Evolutionary conservation across 2,113 vertebrate species (phyloP).

Genomic region (Psettodes erumei): DNA sequence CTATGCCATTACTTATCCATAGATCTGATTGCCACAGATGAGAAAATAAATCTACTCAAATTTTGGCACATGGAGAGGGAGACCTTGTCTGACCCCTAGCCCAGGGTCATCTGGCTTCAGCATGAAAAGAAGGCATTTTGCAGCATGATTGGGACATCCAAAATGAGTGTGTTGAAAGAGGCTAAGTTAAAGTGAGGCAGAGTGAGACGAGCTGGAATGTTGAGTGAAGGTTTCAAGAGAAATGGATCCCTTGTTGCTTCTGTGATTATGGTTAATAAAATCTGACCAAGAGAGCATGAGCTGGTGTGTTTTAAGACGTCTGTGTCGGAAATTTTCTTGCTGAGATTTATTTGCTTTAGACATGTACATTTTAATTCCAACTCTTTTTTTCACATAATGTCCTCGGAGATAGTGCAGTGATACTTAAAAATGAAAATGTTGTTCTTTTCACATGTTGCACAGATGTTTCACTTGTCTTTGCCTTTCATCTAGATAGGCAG

Average conservation of each 20-base stretch:
- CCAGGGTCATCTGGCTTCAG: conserved; percentile 36
- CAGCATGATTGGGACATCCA: conserved; percentile 13
- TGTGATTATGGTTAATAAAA: conserved; percentile 72
- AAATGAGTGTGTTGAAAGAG: conserved; percentile 32
- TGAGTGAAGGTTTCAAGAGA: conserved; percentile 44
- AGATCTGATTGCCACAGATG: conserved; percentile 56
- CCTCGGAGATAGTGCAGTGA: not conserved
- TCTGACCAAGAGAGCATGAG: conserved; percentile 50
- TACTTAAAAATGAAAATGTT: conserved; percentile 1
- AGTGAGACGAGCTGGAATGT: conserved; percentile 45
- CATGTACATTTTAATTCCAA: conserved; percentile 1
- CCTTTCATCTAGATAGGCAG: conserved; percentile 7
- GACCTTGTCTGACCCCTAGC: conserved; percentile 11
- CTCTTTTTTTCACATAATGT: conserved; percentile 1
- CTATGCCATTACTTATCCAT: conserved; percentile 16
- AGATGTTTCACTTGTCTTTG: not conserved
- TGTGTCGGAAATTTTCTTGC: conserved; percentile 38
- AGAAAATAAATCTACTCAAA: conserved; percentile 56
- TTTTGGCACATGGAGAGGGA: conserved; percentile 15
- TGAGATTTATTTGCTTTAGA: conserved; percentile 36
- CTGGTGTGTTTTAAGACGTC: conserved; percentile 40
- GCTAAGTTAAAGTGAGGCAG: conserved; percentile 22
- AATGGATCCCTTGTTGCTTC: conserved; percentile 62
- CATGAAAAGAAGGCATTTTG: conserved; percentile 22
- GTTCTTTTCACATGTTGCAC: not conserved